phyloP scores from a whole-genome alignment of 2,797 vertebrate genomes.

The Saxicola maurus region DNA sequence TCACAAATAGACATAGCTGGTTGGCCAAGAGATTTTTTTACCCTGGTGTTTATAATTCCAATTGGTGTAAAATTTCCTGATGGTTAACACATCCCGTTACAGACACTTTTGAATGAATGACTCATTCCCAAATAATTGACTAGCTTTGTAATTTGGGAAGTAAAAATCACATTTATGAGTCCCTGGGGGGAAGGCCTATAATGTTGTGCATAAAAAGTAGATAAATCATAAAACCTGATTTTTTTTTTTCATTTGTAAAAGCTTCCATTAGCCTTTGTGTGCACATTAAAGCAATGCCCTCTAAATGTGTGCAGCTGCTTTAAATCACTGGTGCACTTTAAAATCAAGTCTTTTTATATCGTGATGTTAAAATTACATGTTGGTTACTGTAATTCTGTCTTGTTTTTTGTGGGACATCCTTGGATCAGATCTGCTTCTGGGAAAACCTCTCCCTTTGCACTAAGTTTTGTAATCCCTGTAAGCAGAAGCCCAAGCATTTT shows the following conservation, averaged over 20 bases:
- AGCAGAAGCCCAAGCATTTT: slow-evolving; percentile 18
- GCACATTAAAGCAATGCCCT: slow-evolving; percentile 45
- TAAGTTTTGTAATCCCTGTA: slow-evolving; percentile 34
- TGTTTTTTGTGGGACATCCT: slow-evolving; percentile 54
- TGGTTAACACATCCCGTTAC: slow-evolving; percentile 77
- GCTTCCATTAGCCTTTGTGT: slow-evolving; percentile 70
- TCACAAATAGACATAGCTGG: slow-evolving; percentile 44
- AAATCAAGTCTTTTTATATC: slow-evolving; percentile 64
- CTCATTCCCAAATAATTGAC: slow-evolving; percentile 76
- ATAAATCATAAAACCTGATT: slow-evolving; percentile 77
- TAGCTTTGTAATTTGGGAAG: slow-evolving; percentile 77
- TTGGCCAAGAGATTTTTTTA: slow-evolving; percentile 56
- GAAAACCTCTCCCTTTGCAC: slow-evolving; percentile 37
- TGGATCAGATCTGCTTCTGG: slow-evolving; percentile 50
- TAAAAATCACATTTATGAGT: slow-evolving; percentile 78
- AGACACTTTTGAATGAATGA: slow-evolving; percentile 74
- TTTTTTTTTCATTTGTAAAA: slow-evolving; percentile 70
- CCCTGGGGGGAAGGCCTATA: slow-evolving; percentile 67
- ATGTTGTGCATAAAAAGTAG: slow-evolving; percentile 75
- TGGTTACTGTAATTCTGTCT: slow-evolving; percentile 68
- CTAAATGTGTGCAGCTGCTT: slow-evolving; percentile 66
- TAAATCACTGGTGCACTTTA: slow-evolving; percentile 56
- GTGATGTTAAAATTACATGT: slow-evolving; percentile 72
- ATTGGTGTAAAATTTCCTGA: slow-evolving; percentile 81
- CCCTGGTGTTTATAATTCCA: slow-evolving; percentile 81